Evolutionary conservation across 2,113 vertebrate species (phyloP).

Genomic region (Ictalurus furcatus): DNA sequence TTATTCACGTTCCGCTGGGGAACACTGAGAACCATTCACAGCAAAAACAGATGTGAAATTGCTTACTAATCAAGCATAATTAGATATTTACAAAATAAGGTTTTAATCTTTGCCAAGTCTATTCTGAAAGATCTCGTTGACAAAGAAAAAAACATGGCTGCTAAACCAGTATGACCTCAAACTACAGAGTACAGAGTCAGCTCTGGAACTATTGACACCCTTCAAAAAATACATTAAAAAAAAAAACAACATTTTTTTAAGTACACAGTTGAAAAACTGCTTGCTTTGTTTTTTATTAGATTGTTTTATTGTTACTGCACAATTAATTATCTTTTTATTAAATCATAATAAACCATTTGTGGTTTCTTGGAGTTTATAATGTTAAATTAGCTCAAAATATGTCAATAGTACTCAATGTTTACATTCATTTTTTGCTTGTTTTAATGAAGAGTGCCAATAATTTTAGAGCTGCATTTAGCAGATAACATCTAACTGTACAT

Average conservation of each 20-base stretch:
- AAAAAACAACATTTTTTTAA: neutral
- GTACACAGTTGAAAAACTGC: neutral
- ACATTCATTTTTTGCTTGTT: neutral
- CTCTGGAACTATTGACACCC: neutral
- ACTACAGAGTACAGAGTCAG: neutral
- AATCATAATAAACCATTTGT: neutral
- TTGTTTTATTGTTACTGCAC: neutral
- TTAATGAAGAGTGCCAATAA: neutral
- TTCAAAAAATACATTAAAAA: neutral
- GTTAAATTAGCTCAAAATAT: neutral
- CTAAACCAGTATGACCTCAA: neutral
- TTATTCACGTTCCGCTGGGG: slow-evolving; percentile 52
- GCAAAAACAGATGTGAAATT: slow-evolving; percentile 29
- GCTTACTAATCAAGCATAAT: slow-evolving; percentile 24
- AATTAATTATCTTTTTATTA: neutral
- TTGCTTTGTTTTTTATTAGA: no score
- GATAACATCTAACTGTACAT: neutral
- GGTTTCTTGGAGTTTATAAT: neutral
- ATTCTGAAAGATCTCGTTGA: neutral
- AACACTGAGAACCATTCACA: slow-evolving; percentile 21
- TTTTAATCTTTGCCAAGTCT: slow-evolving; percentile 36
- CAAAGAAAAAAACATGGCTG: neutral
- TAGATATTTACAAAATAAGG: slow-evolving; percentile 35
- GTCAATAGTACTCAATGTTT: neutral
- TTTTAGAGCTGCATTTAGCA: neutral